phyloP scores from a whole-genome alignment of 2,113 vertebrate species.

The Indicator maculatus region DNA sequence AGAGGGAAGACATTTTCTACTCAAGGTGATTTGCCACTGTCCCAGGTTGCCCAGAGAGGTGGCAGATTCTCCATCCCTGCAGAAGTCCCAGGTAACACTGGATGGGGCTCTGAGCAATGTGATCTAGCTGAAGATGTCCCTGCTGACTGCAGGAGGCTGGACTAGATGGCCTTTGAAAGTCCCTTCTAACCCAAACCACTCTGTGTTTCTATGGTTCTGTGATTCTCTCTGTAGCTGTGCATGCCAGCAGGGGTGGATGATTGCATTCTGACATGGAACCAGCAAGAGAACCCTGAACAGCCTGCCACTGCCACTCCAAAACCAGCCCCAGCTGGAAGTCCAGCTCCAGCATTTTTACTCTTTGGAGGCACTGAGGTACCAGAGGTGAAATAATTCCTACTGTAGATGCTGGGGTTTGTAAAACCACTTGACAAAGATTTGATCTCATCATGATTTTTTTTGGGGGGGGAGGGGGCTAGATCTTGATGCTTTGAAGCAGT shows the following conservation, averaged over 20 bases:
- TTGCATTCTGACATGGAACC: background rate
- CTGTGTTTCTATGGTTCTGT: too few relatives aligned
- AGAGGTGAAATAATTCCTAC: background rate
- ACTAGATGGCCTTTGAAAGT: too few relatives aligned
- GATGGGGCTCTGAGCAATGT: too few relatives aligned
- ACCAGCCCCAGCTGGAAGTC: background rate
- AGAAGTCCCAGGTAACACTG: too few relatives aligned
- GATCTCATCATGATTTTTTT: background rate
- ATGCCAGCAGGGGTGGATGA: background rate
- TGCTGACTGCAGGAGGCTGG: too few relatives aligned
- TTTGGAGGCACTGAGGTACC: background rate
- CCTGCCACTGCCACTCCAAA: background rate
- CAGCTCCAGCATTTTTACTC: background rate
- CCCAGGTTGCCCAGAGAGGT: too few relatives aligned
- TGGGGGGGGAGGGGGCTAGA: background rate
- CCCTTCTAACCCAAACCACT: too few relatives aligned
- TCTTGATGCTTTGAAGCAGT: conserved; percentile 37
- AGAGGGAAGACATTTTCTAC: too few relatives aligned
- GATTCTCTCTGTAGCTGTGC: background rate
- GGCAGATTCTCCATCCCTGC: too few relatives aligned
- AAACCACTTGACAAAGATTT: background rate
- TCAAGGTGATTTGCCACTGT: too few relatives aligned
- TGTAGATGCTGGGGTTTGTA: background rate
- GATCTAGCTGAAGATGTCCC: too few relatives aligned
- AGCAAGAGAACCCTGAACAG: background rate